phyloP scores from a whole-genome alignment of 2,113 vertebrate genomes.

The Euleptes europaea region DNA sequence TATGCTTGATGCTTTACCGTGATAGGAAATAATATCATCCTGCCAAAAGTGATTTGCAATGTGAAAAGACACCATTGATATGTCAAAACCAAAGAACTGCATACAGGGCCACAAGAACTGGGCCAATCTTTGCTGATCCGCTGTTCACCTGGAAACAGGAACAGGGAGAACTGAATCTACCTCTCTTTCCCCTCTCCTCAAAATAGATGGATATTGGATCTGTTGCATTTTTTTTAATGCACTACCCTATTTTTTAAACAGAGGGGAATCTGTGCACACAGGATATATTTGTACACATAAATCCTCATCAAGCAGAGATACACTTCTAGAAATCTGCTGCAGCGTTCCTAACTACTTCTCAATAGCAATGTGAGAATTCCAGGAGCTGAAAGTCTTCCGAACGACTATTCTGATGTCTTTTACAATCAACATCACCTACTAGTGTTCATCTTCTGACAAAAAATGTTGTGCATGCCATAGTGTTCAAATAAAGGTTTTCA shows the following conservation, averaged over 20 bases:
- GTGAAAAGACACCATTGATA: neutral
- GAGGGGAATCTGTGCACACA: neutral
- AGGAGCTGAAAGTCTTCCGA: too few relatives aligned
- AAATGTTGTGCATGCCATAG: neutral
- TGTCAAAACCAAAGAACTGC: neutral
- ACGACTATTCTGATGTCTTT: neutral
- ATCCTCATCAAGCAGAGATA: too few relatives aligned
- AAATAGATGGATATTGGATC: too few relatives aligned
- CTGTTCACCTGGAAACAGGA: neutral
- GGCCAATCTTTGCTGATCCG: neutral
- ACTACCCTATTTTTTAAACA: too few relatives aligned
- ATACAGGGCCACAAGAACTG: too few relatives aligned
- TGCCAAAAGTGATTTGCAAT: neutral
- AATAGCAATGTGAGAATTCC: too few relatives aligned
- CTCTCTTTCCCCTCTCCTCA: too few relatives aligned
- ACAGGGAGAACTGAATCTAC: neutral
- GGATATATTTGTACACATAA: neutral
- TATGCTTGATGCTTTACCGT: neutral
- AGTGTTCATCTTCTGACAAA: neutral
- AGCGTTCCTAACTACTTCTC: neutral
- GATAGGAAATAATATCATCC: neutral
- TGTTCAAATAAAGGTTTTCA: neutral
- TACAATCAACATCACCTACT: too few relatives aligned
- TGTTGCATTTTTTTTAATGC: too few relatives aligned
- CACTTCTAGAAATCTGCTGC: neutral